phyloP scores from a whole-genome alignment of 2,113 vertebrate genomes.

The Dissostichus mawsoni region DNA sequence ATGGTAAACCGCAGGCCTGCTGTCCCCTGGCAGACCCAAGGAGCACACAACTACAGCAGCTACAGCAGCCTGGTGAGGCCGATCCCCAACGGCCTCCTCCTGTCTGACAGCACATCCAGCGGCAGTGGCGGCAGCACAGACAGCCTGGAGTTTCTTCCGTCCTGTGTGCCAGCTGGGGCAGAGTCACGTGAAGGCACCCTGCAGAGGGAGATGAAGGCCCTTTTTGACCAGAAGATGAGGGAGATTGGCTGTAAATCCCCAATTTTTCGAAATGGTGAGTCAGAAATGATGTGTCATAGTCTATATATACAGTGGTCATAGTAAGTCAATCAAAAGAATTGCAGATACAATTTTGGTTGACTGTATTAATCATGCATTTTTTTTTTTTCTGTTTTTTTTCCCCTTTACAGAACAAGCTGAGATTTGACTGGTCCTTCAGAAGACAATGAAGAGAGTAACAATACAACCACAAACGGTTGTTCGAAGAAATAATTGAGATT shows the following conservation, averaged over 20 bases:
- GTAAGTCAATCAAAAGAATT: background rate
- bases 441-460: slow-evolving; percentile 13
- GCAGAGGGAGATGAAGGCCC: slow-evolving; percentile 95
- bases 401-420: slow-evolving; percentile 39
- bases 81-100: slow-evolving; percentile 77
- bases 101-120: slow-evolving; percentile 88
- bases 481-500: slow-evolving; percentile 1
- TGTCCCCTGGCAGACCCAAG: slow-evolving; percentile 78
- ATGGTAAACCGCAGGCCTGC: slow-evolving; percentile 72
- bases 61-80: slow-evolving; percentile 78
- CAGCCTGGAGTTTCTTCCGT: slow-evolving; percentile 84
- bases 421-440: slow-evolving; percentile 9
- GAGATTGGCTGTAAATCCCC: slow-evolving; percentile 94
- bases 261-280: slow-evolving; percentile 90
- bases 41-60: slow-evolving; percentile 77
- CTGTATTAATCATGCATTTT: background rate
- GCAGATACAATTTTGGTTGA: background rate
- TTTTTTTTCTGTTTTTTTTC: background rate
- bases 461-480: background rate
- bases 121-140: slow-evolving; percentile 86
- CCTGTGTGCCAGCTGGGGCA: slow-evolving; percentile 73
- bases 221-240: slow-evolving; percentile 93
- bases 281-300: slow-evolving; percentile 32
- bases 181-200: slow-evolving; percentile 89
- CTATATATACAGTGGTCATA: background rate